Base-by-base conservation (phyloP, 1,140 invertebrate genomes). In the Lepidurus couesii region DNA sequence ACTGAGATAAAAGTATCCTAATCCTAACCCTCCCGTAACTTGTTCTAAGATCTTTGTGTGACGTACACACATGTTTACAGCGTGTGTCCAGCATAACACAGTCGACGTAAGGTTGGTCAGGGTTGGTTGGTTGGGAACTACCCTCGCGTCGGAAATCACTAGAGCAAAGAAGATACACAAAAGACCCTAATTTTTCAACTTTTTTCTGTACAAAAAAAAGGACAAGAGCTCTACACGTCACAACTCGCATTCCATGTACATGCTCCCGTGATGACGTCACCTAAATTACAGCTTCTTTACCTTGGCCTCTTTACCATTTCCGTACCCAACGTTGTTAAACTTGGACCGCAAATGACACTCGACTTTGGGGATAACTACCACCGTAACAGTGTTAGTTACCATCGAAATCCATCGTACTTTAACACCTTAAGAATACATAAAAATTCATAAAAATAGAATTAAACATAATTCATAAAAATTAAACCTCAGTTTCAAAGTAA, bases 91-190 rank as follows among this genome's bases (percentile, higher is more conserved):
- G 53, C 21, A 21, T 65, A 65, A 65, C 53, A 65, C 53, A 65
- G 5, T 65, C 53, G 21, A 65, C 21, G 53, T 13, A 21, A 21
- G 16, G 16, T 65, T 65, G 53, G 53, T 65, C 53, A 65, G 53
- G 53, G 53, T 65, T 65, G 16, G 53, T 21, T 65, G 53, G 53
- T 65, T 65, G 53, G 53, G 53, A 21, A 65, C 53, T 65, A 65
- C 53, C 53, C 53, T 7, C 21, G 16, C 16, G 13, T 65, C 53
- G 53, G 53, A 21, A 65, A 21, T 65, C 53, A 65, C 53, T 65
- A 7, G 53, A 65, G 16, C 53, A 21, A 21, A 21, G 16, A 5
- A 13, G 53, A 65, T 34, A 34, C 34, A 34, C 16, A 13, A 65
- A 65, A 65, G 5, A 0, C 21, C 6, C 53, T 65, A 13, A 21